A percentile compares a stretch with the other conserved stretches of the same genome.
Conservation (phyloP, 2,797 vertebrate species). For the Falco biarmicus region DNA sequence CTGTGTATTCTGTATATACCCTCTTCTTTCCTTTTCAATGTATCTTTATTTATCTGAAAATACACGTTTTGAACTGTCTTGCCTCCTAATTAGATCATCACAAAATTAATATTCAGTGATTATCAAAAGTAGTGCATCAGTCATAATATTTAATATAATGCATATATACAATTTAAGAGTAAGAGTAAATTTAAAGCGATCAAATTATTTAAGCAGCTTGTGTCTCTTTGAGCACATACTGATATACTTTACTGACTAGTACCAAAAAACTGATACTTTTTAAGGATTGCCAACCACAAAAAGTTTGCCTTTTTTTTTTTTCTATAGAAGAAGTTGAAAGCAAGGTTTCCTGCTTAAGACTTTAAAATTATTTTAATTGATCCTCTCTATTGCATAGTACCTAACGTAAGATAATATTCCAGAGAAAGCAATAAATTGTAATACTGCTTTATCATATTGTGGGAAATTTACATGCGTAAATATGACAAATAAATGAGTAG, state of each 20-base stretch:
- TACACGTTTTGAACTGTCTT: not conserved
- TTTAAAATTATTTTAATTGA: not conserved
- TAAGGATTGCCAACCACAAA: not conserved
- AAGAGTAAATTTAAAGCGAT: not conserved
- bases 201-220: not conserved
- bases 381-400: not conserved
- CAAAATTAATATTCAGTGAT: not conserved
- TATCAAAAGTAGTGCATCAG: not conserved
- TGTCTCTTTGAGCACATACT: not conserved
- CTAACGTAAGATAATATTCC: not conserved
- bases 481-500: not conserved
- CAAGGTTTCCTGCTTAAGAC: not conserved
- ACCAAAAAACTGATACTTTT: not conserved
- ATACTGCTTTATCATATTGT: not conserved
- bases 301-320: not conserved
- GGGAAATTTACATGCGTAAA: not conserved
- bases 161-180: not conserved
- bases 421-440: not conserved
- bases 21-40: not conserved
- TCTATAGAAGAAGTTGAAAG: not conserved
- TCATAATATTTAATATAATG: not conserved
- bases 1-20: not conserved
- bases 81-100: not conserved
- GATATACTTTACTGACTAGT: not conserved
- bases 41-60: not conserved